These are phyloP conservation scores for Acronicta aceris DNA, from an alignment of 2,888 invertebrate species.

Conservation along the genomic window DNA sequence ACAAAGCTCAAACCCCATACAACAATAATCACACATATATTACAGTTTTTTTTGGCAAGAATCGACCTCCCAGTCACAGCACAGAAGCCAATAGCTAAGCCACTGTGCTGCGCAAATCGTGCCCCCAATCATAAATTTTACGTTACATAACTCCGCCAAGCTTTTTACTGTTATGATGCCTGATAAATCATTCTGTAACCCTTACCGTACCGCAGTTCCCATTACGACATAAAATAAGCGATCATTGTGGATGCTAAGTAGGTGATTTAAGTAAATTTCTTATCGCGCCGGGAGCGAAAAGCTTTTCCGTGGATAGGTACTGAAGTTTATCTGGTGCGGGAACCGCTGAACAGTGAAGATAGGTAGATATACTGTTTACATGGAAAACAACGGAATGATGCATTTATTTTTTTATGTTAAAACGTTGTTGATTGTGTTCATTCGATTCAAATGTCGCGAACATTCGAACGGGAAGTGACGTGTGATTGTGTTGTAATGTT, in stretches of 20 bases:
- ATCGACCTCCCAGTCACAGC: too few species aligned
- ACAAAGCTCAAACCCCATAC: too few species aligned
- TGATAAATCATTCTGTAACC: conserved; percentile 27
- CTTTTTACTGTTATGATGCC: conserved; percentile 30
- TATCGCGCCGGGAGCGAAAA: conserved; percentile 72
- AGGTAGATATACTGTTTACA: conserved; percentile 34
- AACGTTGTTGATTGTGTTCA: conserved; percentile 17
- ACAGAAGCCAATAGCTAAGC: background rate
- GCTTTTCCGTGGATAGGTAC: conserved; percentile 56
- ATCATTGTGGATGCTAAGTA: conserved; percentile 60
- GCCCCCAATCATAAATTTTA: conserved; percentile 32
- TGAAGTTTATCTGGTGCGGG: conserved; percentile 45
- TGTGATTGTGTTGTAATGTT: too few species aligned
- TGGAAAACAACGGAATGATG: conserved; percentile 34
- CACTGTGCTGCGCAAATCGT: background rate
- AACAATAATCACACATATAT: too few species aligned
- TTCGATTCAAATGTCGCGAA: background rate
- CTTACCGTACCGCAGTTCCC: conserved; percentile 29
- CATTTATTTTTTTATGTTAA: conserved; percentile 25
- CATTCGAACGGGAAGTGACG: background rate
- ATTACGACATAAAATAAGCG: conserved; percentile 47
- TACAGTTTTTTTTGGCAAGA: too few species aligned
- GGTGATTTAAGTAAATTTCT: conserved; percentile 76
- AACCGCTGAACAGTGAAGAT: conserved; percentile 37
- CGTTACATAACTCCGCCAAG: conserved; percentile 19